Base-by-base conservation (phyloP, 2,113 vertebrate genomes). In the Gymnarchus niloticus region DNA sequence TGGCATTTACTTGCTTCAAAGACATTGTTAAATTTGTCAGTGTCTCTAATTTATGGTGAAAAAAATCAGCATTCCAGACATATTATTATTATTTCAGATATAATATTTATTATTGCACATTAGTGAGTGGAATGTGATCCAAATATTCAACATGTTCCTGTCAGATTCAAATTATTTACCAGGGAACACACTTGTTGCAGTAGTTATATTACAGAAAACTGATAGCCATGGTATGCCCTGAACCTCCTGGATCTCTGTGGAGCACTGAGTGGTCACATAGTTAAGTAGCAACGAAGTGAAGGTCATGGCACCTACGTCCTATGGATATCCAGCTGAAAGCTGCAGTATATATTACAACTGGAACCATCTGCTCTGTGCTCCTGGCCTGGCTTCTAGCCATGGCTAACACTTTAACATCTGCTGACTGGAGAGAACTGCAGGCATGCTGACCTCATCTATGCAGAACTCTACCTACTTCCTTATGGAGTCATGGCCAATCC, bases 311-410 rank as follows among this genome's bases (percentile, higher is more conserved):
- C n/a, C 25, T 33, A 37, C 48, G 12, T 48, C 44, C 23, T 17
- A 17, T 81, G 49, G 25, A 54, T n/a, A 37, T 56, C 80, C 80
- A 81, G 80, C 48, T 54, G 80, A 81, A 81, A 52, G n/a, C 80
- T 28, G 48, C 10, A n/a, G 73, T 44, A 80, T 51, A n/a, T 37
- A 69, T 14, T 80, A 48, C 77, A 80, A 80, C 46, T 51, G 41
- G 21, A n/a, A 80, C 9, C 77, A 80, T 80, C 77, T 80, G 49
- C 49, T 81, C 21, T 17, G 25, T 33, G 19, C 10, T n/a, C 25
- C 80, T 81, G 14, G 12, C 46, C 48, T 81, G 48, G 48, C 51
- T 33, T 19, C n/a, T 33, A 28, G 80, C 51, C 80, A 54, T 19
- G n/a, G 25, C 49, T n/a, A 54, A n/a, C 25, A 48, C 80, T 54